Evolutionary conservation across 2,888 invertebrate species (phyloP), one percentile per base, ranked within the genome.

Genomic region (Mystacides longicornis): DNA sequence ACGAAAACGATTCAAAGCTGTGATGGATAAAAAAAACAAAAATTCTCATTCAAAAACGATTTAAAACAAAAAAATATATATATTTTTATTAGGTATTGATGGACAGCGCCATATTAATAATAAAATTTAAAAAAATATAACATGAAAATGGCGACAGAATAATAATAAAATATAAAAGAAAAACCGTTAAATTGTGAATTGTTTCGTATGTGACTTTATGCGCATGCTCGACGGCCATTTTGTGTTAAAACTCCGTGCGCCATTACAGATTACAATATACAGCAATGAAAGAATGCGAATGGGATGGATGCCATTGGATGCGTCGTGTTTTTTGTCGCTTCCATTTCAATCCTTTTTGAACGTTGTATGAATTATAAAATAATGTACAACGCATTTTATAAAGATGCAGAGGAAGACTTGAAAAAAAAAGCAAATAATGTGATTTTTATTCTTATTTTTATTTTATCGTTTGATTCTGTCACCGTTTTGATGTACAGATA

Each of bases 151-250:
- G 37, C 14, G 16, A 37, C 3, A 37, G 3, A n/a, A 14, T 37
- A 37, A 37, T 3, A 37, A 37, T 3, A 37, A 37, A 3, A 37
- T n/a, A 14, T 7, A 37, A n/a, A 37, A 37, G 37, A 37, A 37
- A 37, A 37, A 37, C 37, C 37, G 37, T 37, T 37, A 37, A 37
- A 37, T 37, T 37, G 37, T n/a, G 16, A 37, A 37, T 37, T 37
- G 37, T 37, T 16, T 37, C 14, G 37, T 37, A 37, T 37, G 37
- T 37, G 37, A 37, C 16, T 37, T 37, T 37, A 37, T 37, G 37
- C 37, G 37, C 37, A 37, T 37, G 37, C 37, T 37, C 37, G 37
- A n/a, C 37, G 37, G 37, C 37, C 37, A 37, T 37, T 37, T 37
- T 37, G 37, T 37, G 37, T 37, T 37, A 14, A 27, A 11, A 5